A percentile compares a stretch with the other conserved stretches of the same genome.
Conservation (phyloP, 2,797 vertebrate genomes). For the Rhabdomys pumilio region DNA sequence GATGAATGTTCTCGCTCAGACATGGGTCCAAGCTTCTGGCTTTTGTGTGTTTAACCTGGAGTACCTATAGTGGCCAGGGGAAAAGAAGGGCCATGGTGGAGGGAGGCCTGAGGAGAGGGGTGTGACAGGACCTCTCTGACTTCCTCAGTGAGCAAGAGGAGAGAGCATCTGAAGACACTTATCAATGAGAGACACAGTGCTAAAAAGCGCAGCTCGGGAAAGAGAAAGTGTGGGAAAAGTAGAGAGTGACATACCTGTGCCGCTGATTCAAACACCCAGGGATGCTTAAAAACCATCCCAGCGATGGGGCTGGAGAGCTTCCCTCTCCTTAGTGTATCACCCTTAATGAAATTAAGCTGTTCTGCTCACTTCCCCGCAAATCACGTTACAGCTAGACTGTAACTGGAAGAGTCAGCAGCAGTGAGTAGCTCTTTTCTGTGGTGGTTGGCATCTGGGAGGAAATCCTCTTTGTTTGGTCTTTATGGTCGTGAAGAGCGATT, state of each 20-base stretch:
- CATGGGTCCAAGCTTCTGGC: not conserved
- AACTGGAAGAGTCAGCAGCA: not conserved
- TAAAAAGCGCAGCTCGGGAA: constrained; percentile 38
- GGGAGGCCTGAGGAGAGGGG: not conserved
- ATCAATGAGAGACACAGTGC: not conserved
- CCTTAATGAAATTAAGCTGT: not conserved
- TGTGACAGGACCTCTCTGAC: not conserved
- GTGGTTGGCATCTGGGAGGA: not conserved
- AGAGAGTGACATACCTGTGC: constrained; percentile 33
- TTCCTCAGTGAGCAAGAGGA: not conserved
- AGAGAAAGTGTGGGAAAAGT: constrained; percentile 74
- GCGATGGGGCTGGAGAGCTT: not conserved
- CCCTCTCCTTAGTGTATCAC: not conserved
- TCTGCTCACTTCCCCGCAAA: constrained; percentile 8
- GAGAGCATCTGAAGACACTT: not conserved
- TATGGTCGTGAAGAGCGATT: not conserved
- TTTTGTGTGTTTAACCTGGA: not conserved
- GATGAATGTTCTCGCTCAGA: not conserved
- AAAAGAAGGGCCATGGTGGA: not conserved
- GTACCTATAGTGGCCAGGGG: not conserved
- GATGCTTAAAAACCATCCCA: not conserved
- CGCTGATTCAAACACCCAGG: constrained; percentile 64
- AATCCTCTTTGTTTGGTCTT: not conserved
- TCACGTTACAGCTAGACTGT: not conserved
- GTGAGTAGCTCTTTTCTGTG: constrained; percentile 15